Evolutionary conservation across 2,797 vertebrate species (phyloP).

Genomic region (Rhabdophis nuchalis): DNA sequence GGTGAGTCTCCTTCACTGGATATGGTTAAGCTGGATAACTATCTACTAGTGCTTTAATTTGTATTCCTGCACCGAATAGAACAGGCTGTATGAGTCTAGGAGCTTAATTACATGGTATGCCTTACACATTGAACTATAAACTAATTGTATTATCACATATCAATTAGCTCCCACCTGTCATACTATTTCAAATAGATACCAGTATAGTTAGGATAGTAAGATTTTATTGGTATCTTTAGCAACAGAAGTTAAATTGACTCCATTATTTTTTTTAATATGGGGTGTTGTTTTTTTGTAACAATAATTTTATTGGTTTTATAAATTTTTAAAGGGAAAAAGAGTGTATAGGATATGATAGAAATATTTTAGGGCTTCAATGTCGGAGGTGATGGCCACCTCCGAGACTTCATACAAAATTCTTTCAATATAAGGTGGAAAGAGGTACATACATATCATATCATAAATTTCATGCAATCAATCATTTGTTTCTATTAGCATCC

Average conservation of each 20-base stretch:
- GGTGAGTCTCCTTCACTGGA: not conserved
- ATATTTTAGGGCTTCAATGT: too few species aligned
- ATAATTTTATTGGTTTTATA: too few species aligned
- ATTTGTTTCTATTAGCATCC: too few species aligned
- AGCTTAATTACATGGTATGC: not conserved
- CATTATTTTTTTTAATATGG: too few species aligned
- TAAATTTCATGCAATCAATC: too few species aligned
- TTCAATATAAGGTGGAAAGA: too few species aligned
- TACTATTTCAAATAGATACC: not conserved
- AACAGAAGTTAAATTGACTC: not conserved
- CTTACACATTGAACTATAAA: not conserved
- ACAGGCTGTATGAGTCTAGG: not conserved
- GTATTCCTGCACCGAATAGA: not conserved
- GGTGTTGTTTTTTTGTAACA: too few species aligned
- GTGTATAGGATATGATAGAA: too few species aligned
- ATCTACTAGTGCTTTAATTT: not conserved
- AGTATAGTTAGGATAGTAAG: not conserved
- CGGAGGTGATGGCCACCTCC: too few species aligned
- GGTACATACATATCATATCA: too few species aligned
- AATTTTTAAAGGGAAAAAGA: too few species aligned
- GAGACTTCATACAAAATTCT: too few species aligned
- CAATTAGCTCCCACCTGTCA: not conserved
- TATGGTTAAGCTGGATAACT: not conserved
- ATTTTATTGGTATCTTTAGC: not conserved
- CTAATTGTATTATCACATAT: not conserved